Evolutionary conservation across 2,888 invertebrate species (phyloP), one percentile per base, ranked within the genome.

Genomic region (Spilosoma lubricipeda): DNA sequence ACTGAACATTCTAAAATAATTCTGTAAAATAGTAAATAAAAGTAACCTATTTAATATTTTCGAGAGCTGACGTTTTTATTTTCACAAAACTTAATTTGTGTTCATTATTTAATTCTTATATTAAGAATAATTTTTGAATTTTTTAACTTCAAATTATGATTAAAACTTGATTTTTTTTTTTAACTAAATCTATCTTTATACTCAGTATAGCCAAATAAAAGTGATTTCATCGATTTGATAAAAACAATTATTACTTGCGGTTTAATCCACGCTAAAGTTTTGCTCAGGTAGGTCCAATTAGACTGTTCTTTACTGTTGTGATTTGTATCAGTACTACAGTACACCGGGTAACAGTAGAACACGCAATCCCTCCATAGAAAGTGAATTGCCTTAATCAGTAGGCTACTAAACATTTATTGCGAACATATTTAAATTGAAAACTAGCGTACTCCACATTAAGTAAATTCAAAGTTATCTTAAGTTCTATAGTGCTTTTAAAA

Each of bases 301-400:
- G 52, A n/a, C 3, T 56, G 52, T 56, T 7, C n/a, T 56, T 56
- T 56, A 56, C 52, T 56, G 52, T 56, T 56, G 52, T 56, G 52
- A 82, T 63, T 76, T 81, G 72, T 67, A 76, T 64, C 72, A 71
- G 75, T 69, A 72, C 75, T 73, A 45, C 20, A 48, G 18, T 48
- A 56, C 23, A 52, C 52, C 8, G 52, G 20, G 52, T 52, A n/a
- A 56, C 52, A 9, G 52, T 56, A 56, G 52, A n/a, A n/a, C 52
- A 56, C 52, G 52, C 52, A 56, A 59, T 27, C 13, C 27, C 59
- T 59, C 15, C 59, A 27, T 27, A 27, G 13, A n/a, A 59, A 59
- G 27, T 27, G 27, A 27, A 59, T 27, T 59, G 15, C 59, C 27
- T 27, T 59, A 59, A 59, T 59, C 59, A 59, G n/a, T 59, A 59